phyloP scores from a whole-genome alignment of 2,888 invertebrate genomes.

The Philhelius pedissequus region DNA sequence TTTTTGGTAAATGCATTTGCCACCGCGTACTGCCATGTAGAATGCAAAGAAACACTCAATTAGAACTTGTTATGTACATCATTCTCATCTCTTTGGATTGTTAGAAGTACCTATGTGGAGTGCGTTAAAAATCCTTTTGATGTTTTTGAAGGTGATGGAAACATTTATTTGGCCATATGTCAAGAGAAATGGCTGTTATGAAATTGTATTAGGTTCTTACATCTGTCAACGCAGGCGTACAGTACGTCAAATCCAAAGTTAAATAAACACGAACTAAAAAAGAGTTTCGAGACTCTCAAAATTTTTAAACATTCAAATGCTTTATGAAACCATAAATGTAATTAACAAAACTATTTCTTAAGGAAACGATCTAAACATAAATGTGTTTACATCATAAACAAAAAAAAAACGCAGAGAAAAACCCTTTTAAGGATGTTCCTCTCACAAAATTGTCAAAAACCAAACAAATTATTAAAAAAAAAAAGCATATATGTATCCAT shows the following conservation, averaged over 20 bases:
- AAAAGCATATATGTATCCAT: no score
- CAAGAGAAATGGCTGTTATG: constrained; percentile 37
- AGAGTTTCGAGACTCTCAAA: neutral
- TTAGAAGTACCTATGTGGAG: neutral
- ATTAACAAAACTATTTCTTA: constrained; percentile 41
- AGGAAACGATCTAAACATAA: neutral
- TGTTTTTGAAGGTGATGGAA: constrained; percentile 60
- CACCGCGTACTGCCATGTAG: neutral
- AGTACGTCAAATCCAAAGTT: constrained; percentile 50
- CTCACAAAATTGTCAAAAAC: no score
- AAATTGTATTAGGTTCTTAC: constrained; percentile 29
- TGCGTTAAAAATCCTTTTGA: constrained; percentile 51
- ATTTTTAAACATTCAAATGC: constrained; percentile 3
- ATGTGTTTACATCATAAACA: neutral
- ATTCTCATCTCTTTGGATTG: constrained; percentile 18
- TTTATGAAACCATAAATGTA: constrained; percentile 61
- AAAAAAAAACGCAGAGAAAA: neutral
- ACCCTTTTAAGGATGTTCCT: no score
- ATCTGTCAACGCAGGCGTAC: constrained; percentile 42
- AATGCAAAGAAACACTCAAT: no score
- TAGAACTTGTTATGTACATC: constrained; percentile 21
- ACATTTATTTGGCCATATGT: constrained; percentile 68
- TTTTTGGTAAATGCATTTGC: constrained; percentile 2
- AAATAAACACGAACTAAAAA: constrained; percentile 36
- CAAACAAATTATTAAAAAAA: no score